Base-by-base conservation (phyloP, 2,888 invertebrate species). In the Chloroclystis v-ata region DNA sequence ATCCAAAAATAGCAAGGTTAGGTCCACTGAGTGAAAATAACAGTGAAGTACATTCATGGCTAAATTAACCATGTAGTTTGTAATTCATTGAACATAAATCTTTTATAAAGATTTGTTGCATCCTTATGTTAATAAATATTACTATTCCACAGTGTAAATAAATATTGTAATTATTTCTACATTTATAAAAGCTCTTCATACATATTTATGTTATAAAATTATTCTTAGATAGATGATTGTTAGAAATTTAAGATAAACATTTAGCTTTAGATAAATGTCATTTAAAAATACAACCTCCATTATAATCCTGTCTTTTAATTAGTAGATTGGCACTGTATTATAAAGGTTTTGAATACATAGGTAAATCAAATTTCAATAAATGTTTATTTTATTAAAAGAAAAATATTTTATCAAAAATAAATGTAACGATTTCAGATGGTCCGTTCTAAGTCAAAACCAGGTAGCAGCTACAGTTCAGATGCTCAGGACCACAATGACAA, bases 381-480 rank as follows among this genome's bases (percentile, higher is more conserved):
- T 16, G 11, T 20, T 37, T 26, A 35, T 37, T 37, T 25, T 30
- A 1, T 9, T 13, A 12, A 28, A 24, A 24, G 26, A 37, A 35
- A 10, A 32, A 44, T 26, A 40, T 45, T n/a, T n/a, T n/a, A 55
- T 46, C 59, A 63, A 60, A 61, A 42, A 43, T 43, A 49, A 20
- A 48, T 49, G 67, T 61, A 70, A 70, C 67, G 39, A 49, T 82
- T 84, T 69, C 87, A 87, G 87, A 86, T 86, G 80, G 84, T 82
- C 74, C 77, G 78, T 54, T 74, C 83, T 77, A 85, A 77, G 69
- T 68, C 71, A 65, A 82, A 79, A 66, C 74, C 74, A 54, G 71
- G 76, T 75, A 75, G 81, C 69, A 72, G 74, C 63, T 76, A 78
- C 66, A 79, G 72, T 71, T 79, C 84, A 63, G 80, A 84, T 68